Base-by-base conservation (phyloP, 2,797 vertebrate species). In the Vipera ursinii region DNA sequence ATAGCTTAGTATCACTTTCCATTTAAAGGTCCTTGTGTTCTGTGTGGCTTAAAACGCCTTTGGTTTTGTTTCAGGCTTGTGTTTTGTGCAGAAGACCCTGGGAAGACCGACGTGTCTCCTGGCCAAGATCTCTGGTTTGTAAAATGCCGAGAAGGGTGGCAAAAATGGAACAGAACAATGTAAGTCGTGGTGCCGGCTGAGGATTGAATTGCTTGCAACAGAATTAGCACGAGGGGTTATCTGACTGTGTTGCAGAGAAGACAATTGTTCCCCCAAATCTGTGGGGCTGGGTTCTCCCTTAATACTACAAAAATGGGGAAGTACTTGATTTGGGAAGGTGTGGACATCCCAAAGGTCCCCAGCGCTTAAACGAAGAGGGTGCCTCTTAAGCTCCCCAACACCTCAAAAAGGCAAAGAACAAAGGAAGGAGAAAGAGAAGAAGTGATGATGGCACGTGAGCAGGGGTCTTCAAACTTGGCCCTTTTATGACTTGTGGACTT, bases 121-220 rank as follows among this genome's bases (percentile, higher is more conserved):
- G 99, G 99, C 0, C 98, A 97, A 48, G 97, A 98, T 0, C 92
- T 99, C 92, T 98, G 97, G 86, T 99, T 98, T 57, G 92, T 97
- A 48, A 99, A 99, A 95, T 99, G 99, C 93, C 97, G 95, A 14
- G 98, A 99, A 85, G 98, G 98, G 28, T 99, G 98, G 98, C 98
- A 98, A 94, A 98, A 97, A 88, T 99, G 98, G 96, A 98, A 98
- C 0, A 97, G 97, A 94, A 98, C 98, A 96, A 96, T 98, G 99
- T 99, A 98, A 24, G 86, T 6, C 44, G 63, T 60, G 5, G 10
- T 73, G 0, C 28, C 56, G 73, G 44, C 53, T 28, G 28, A 65
- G 44, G 10, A 28, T 48, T 51, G 5, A 51, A 14, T 8, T 48
- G 32, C 38, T n/a, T 65, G 7, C 88, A 32, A 6, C 55, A 90